Conservation (phyloP, 2,888 invertebrate species). For the Drosophila borealis region DNA sequence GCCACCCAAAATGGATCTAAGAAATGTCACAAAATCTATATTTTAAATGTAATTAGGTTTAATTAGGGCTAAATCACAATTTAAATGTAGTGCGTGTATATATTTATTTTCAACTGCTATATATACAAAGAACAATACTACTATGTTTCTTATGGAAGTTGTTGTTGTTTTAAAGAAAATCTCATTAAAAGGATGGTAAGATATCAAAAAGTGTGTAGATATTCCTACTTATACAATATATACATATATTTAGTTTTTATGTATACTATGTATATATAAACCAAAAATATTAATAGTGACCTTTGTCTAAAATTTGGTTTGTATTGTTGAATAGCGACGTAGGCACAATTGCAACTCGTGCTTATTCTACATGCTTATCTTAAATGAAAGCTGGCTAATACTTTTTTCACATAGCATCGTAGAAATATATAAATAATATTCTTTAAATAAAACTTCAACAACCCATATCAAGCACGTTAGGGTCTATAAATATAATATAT, state of each 20-base stretch:
- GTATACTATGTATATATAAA: constrained; percentile 16
- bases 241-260: neutral
- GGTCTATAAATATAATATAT: constrained; percentile 21
- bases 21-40: constrained; percentile 6
- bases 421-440: neutral
- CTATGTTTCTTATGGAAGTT: constrained; percentile 33
- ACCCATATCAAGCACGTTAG: neutral
- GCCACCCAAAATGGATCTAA: constrained; percentile 7
- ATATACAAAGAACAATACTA: constrained; percentile 37
- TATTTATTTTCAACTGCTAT: constrained; percentile 14
- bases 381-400: constrained; percentile 8
- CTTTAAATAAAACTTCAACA: neutral
- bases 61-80: constrained; percentile 56
- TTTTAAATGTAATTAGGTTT: constrained; percentile 22
- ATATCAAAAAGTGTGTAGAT: constrained; percentile 19
- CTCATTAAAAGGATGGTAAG: constrained; percentile 13
- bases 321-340: neutral
- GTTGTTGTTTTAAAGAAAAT: constrained; percentile 9
- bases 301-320: constrained; percentile 7
- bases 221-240: constrained; percentile 1
- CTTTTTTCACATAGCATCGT: neutral
- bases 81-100: constrained; percentile 19
- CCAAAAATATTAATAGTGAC: constrained; percentile 4
- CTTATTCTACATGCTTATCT: constrained; percentile 4
- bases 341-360: neutral